phyloP scores from a whole-genome alignment of 2,888 invertebrate genomes.

The Lamproptera curius region DNA sequence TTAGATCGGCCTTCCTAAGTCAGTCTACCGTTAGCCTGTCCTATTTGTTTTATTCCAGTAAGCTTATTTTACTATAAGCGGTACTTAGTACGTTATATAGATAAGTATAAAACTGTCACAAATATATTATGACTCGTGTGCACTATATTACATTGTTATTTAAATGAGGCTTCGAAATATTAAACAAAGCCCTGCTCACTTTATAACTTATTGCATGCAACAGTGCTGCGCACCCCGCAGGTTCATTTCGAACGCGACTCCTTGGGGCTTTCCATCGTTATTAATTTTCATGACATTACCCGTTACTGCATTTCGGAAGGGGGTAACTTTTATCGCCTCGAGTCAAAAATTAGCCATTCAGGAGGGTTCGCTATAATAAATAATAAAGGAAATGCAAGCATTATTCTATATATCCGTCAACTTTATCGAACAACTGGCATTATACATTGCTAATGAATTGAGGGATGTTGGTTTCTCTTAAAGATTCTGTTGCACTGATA shows the following conservation, averaged over 20 bases:
- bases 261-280: constrained; percentile 25
- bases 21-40: too few species aligned
- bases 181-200: constrained; percentile 11
- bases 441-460: neutral
- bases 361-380: constrained; percentile 15
- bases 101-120: too few species aligned
- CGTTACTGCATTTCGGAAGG: constrained; percentile 15
- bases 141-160: too few species aligned
- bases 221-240: constrained; percentile 22
- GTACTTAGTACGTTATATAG: too few species aligned
- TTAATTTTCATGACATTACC: constrained; percentile 27
- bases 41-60: too few species aligned
- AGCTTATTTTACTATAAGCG: too few species aligned
- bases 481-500: too few species aligned
- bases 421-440: neutral
- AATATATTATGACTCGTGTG: too few species aligned
- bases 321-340: constrained; percentile 20
- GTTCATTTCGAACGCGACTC: constrained; percentile 33
- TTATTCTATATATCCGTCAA: neutral
- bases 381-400: constrained; percentile 18
- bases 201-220: constrained; percentile 16
- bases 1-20: too few species aligned
- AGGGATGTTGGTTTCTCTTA: neutral
- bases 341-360: constrained; percentile 20
- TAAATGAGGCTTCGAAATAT: too few species aligned